phyloP scores from a whole-genome alignment of 2,797 vertebrate species.

The Sparus aurata region DNA sequence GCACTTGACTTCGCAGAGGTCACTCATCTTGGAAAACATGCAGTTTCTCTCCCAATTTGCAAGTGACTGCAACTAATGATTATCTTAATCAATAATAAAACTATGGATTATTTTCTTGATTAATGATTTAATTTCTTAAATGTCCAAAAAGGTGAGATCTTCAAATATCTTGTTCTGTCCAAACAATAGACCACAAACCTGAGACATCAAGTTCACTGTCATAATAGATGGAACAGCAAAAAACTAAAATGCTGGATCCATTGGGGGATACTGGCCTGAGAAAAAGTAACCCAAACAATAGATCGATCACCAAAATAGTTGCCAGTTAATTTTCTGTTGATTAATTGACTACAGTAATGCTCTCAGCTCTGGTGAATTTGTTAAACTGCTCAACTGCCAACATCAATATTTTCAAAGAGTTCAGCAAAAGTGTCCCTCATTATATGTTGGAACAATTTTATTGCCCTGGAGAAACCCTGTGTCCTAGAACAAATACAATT shows the following conservation, averaged over 20 bases:
- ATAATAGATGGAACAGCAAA: not conserved
- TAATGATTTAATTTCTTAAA: not conserved
- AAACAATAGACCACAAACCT: not conserved
- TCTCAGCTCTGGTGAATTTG: not conserved
- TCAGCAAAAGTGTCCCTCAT: conserved; percentile 2
- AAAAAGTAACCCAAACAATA: too few relatives aligned
- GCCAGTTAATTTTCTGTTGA: not conserved
- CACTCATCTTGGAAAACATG: not conserved
- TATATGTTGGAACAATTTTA: not conserved
- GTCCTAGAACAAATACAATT: conserved; percentile 28
- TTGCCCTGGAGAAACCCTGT: conserved; percentile 1
- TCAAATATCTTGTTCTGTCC: not conserved
- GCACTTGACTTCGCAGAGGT: not conserved
- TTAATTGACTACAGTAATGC: not conserved
- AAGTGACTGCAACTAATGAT: not conserved
- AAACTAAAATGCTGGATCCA: not conserved
- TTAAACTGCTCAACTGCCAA: not conserved
- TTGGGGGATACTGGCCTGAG: not conserved
- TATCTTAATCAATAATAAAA: not conserved
- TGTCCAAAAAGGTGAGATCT: not conserved
- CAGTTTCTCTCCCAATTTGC: not conserved
- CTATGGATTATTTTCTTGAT: not conserved
- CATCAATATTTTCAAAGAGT: not conserved
- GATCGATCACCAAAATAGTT: not conserved
- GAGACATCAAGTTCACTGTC: not conserved